Conservation (phyloP, 2,888 invertebrate genomes). For the Erebia aethiops region DNA sequence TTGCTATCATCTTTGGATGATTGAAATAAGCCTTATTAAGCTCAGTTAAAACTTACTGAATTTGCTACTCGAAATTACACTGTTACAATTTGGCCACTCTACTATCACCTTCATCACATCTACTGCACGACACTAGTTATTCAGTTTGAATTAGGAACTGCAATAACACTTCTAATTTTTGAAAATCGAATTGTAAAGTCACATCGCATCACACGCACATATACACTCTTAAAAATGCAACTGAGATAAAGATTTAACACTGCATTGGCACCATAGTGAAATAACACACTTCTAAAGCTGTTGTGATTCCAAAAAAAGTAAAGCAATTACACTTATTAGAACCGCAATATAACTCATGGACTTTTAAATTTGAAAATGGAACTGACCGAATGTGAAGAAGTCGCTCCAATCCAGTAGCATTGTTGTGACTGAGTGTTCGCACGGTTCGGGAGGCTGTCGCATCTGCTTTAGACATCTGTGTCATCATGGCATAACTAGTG, state of each 20-base stretch:
- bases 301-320: slow-evolving; percentile 32
- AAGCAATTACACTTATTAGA: slow-evolving; percentile 9
- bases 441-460: slow-evolving; percentile 53
- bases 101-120: slow-evolving; percentile 12
- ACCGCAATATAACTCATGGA: not conserved
- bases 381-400: slow-evolving; percentile 76
- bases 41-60: not conserved
- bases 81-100: slow-evolving; percentile 5
- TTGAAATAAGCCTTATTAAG: too few relatives aligned
- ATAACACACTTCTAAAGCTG: too few relatives aligned
- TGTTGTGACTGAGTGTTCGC: slow-evolving; percentile 71
- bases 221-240: too few relatives aligned
- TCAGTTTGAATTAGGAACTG: not conserved
- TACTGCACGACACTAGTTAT: slow-evolving; percentile 29
- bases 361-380: slow-evolving; percentile 47
- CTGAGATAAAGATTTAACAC: not conserved
- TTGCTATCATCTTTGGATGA: too few relatives aligned
- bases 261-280: not conserved
- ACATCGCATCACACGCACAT: too few relatives aligned
- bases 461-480: slow-evolving; percentile 55
- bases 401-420: slow-evolving; percentile 79
- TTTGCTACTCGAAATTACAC: not conserved
- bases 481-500: slow-evolving; percentile 48
- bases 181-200: too few relatives aligned
- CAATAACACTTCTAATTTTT: not conserved